phyloP scores from a whole-genome alignment of 1,140 invertebrate genomes.

The Diorhabda carinulata region DNA sequence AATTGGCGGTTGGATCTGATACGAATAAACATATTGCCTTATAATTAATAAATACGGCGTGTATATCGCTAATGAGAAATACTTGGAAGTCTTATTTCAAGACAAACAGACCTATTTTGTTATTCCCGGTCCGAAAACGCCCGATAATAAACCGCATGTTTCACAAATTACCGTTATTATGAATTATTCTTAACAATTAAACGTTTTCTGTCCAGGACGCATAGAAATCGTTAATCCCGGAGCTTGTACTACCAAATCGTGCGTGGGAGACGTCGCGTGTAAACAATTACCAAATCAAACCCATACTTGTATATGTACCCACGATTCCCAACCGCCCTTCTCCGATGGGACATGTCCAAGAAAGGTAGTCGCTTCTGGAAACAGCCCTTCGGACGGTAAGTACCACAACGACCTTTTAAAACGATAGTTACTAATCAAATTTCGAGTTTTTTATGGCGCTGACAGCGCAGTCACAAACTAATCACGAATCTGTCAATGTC shows the following conservation, averaged over 20 bases:
- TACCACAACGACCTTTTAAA: too few relatives aligned
- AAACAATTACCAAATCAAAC: slow-evolving; percentile 49
- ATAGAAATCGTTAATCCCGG: slow-evolving; percentile 40
- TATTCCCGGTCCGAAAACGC: too few relatives aligned
- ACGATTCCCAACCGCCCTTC: slow-evolving; percentile 58
- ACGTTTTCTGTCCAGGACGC: slow-evolving; percentile 27
- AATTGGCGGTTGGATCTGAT: slow-evolving; percentile 12
- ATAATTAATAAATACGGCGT: slow-evolving; percentile 7
- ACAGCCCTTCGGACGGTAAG: background rate
- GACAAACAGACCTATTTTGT: too few relatives aligned
- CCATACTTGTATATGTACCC: slow-evolving; percentile 63
- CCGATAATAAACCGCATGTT: too few relatives aligned
- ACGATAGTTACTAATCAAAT: too few relatives aligned
- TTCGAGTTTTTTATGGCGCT: too few relatives aligned
- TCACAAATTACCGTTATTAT: too few relatives aligned
- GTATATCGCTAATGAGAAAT: background rate
- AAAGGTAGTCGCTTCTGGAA: slow-evolving; percentile 27
- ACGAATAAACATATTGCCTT: slow-evolving; percentile 10
- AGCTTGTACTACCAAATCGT: slow-evolving; percentile 53
- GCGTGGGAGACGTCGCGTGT: slow-evolving; percentile 59
- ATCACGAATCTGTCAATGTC: too few relatives aligned
- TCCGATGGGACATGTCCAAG: slow-evolving; percentile 61
- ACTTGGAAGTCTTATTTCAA: too few relatives aligned
- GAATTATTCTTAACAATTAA: slow-evolving; percentile 7
- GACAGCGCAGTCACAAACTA: too few relatives aligned